Evolutionary conservation across 2,888 invertebrate species (phyloP).

Genomic region (Tortrix viridana): DNA sequence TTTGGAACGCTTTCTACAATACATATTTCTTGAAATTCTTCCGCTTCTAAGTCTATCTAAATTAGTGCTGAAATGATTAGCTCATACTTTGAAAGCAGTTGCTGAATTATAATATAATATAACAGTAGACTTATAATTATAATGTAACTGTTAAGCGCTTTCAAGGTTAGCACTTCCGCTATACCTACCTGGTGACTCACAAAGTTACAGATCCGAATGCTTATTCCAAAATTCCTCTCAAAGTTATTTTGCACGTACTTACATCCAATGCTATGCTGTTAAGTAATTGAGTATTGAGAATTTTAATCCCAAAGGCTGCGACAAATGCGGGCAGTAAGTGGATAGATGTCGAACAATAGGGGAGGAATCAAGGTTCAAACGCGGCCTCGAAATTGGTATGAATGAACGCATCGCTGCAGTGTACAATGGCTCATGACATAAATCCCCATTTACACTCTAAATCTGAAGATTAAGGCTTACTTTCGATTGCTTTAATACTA

Average conservation of each 20-base stretch:
- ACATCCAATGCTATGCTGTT: background rate
- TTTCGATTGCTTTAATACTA: background rate
- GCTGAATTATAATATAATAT: too few relatives aligned
- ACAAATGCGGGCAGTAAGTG: conserved; percentile 46
- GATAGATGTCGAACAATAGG: conserved; percentile 46
- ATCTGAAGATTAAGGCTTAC: conserved; percentile 10
- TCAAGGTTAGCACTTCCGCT: conserved; percentile 22
- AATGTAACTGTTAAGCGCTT: background rate
- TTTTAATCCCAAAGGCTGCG: conserved; percentile 15
- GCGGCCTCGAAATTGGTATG: conserved; percentile 42
- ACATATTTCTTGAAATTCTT: background rate
- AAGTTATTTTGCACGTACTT: conserved; percentile 25
- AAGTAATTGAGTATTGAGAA: conserved; percentile 36
- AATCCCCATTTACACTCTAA: conserved; percentile 11
- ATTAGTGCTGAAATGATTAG: too few relatives aligned
- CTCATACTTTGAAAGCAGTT: too few relatives aligned
- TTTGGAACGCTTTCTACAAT: background rate
- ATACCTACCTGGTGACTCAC: conserved; percentile 18
- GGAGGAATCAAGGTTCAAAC: conserved; percentile 44
- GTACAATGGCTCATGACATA: conserved; percentile 9
- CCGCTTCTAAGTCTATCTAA: background rate
- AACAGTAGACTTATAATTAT: background rate
- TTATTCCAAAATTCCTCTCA: background rate
- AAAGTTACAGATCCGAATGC: background rate
- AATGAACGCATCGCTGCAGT: conserved; percentile 45